Base-by-base conservation (phyloP, 2,113 vertebrate genomes). In the Dicentrarchus labrax region DNA sequence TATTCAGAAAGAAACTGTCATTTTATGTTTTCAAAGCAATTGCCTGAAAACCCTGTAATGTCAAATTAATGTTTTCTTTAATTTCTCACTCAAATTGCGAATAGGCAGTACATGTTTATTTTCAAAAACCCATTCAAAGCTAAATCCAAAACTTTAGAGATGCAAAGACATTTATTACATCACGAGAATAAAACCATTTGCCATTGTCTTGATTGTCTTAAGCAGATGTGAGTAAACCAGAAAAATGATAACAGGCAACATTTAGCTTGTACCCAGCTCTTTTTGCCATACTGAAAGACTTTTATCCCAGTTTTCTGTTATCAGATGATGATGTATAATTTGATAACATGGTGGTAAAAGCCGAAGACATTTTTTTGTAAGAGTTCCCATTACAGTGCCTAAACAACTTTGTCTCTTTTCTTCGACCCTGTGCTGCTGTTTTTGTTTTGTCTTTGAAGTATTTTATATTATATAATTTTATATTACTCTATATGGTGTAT, bases 391-490 rank as follows among this genome's bases (percentile, higher is more conserved):
- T 2, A 43, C 12, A 38, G 39, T 78, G 64, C 38, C 56, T 41
- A 19, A 57, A 62, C 21, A 68, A 4, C 6, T 22, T 45, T 36
- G 38, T 57, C 39, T 53, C 15, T 60, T 62, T 81, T 64, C 41
- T 78, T 62, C 59, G 75, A 62, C 21, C 21, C 43, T 67, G 41
- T 19, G 65, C 78, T 86, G 83, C 74, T 91, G 81, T 74, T 78
- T 77, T 30, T 69, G 22, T 78, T 84, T 83, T 69, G 38, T 59
- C 66, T 72, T 87, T 75, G 62, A 87, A 78, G 59, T 77, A 82
- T 88, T 87, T 73, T 38, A 57, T 56, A 66, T 45, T 30, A 70
- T 59, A 43, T 78, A 13, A 85, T 92, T 91, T 87, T 89, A 87
- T 88, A 66, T 81, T 53, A 74, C 68, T 76, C 66, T 81, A 64